Base-by-base conservation (phyloP, 2,113 vertebrate species). In the Macaca nemestrina region DNA sequence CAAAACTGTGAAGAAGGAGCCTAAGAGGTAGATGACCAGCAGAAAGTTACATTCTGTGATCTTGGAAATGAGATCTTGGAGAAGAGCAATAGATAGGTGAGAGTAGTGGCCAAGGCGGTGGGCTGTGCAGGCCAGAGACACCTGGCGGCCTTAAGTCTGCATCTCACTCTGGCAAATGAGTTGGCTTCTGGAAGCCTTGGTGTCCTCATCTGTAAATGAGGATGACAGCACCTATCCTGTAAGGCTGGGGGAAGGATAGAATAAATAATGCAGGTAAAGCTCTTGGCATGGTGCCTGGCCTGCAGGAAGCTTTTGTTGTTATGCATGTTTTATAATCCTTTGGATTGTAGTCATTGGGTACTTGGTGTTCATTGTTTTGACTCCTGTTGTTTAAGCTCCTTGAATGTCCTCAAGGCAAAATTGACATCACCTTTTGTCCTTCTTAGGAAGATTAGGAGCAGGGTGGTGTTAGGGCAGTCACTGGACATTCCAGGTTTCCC, bases 371-470 rank as follows among this genome's bases (percentile, higher is more conserved):
- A n/a, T 35, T 78, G 70, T 91, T 61, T 82, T 22, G 87, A 59
- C 95, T 97, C 90, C 96, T 97, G 91, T 97, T 96, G 82, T 97
- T 97, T 94, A 90, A 93, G 93, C 82, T 89, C 81, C 93, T 96
- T 87, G 30, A 22, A 68, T 80, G 12, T 97, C 96, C 85, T 72
- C 57, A 52, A 64, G 95, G 98, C 97, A 92, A 94, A 96, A 94
- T 79, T 98, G 97, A 94, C 94, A 64, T 97, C 92, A 95, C 17
- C 88, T 78, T 90, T 88, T 81, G 95, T 95, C 30, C 93, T 98
- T 96, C 48, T 97, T 94, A 84, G 90, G 97, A 88, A 98, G 94
- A 96, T 88, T 32, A 97, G 94, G 89, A 90, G 83, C 64, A 48
- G 90, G 96, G 95, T 81, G 94, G 93, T 72, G 25, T n/a, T 27